These are phyloP conservation scores for Grallaria varia DNA, from an alignment of 2,113 vertebrate genomes.

Conservation along the genomic window DNA sequence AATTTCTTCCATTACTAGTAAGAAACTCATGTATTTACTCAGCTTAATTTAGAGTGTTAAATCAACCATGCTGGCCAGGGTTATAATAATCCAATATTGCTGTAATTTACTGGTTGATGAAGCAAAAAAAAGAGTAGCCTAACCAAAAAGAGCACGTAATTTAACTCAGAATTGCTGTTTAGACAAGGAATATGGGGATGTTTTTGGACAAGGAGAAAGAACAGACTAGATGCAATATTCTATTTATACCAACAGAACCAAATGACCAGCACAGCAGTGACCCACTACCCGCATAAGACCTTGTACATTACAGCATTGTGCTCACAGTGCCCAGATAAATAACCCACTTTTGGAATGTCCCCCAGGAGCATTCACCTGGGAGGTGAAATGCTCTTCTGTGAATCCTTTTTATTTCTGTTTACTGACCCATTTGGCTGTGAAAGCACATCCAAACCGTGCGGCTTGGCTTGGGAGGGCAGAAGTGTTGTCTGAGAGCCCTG, in stretches of 20 bases:
- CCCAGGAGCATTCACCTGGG: not conserved
- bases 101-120: not conserved
- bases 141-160: not conserved
- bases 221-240: not conserved
- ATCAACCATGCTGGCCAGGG: not conserved
- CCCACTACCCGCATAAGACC: too few relatives aligned
- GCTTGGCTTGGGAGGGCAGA: not conserved
- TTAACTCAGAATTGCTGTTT: not conserved
- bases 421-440: slow-evolving; percentile 39
- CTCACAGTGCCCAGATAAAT: not conserved
- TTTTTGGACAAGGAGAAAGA: not conserved
- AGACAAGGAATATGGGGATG: not conserved
- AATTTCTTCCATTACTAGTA: not conserved
- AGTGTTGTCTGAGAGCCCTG: not conserved
- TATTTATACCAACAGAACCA: not conserved
- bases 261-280: accelerated
- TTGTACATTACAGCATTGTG: accelerated
- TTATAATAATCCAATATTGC: not conserved
- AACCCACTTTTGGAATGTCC: accelerated
- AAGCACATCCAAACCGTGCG: not conserved
- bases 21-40: not conserved
- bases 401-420: not conserved
- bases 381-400: accelerated
- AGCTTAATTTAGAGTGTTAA: not conserved
- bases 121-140: not conserved